Evolutionary conservation across 2,888 invertebrate genomes (phyloP).

Genomic region (Diaperis boleti): DNA sequence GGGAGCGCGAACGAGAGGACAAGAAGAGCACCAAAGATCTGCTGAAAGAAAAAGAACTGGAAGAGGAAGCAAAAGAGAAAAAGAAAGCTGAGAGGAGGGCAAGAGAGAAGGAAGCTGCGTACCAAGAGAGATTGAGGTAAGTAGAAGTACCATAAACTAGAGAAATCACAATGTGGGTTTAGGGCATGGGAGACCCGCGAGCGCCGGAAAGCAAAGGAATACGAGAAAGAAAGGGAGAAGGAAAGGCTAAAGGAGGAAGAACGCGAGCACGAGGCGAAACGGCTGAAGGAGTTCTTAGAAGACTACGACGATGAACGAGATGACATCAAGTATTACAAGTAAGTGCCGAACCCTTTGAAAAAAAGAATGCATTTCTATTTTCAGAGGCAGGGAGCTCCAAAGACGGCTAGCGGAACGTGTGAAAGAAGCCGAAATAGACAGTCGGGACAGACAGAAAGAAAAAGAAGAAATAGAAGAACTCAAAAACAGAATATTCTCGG

Average conservation of each 20-base stretch:
- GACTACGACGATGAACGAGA: conserved; percentile 99
- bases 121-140: conserved; percentile 91
- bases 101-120: conserved; percentile 95
- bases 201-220: conserved; percentile 89
- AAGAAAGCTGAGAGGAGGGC: conserved; percentile 92
- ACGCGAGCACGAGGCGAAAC: conserved; percentile 90
- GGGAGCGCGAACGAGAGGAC: conserved; percentile 68
- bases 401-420: conserved; percentile 92
- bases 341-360: conserved; percentile 22
- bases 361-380: conserved; percentile 28
- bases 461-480: conserved; percentile 89
- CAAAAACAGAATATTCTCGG: conserved; percentile 79
- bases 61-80: conserved; percentile 92
- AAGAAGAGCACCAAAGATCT: conserved; percentile 72
- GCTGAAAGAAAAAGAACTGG: conserved; percentile 84
- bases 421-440: conserved; percentile 93
- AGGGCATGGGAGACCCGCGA: conserved; percentile 90
- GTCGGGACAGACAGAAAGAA: conserved; percentile 90
- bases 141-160: too few relatives aligned
- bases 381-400: conserved; percentile 86
- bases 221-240: conserved; percentile 88
- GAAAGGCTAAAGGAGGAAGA: conserved; percentile 89
- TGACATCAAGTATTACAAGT: conserved; percentile 97
- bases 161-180: too few relatives aligned
- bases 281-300: conserved; percentile 96